Conservation (phyloP, 1,140 invertebrate species). For the Choristoneura fumiferana region DNA sequence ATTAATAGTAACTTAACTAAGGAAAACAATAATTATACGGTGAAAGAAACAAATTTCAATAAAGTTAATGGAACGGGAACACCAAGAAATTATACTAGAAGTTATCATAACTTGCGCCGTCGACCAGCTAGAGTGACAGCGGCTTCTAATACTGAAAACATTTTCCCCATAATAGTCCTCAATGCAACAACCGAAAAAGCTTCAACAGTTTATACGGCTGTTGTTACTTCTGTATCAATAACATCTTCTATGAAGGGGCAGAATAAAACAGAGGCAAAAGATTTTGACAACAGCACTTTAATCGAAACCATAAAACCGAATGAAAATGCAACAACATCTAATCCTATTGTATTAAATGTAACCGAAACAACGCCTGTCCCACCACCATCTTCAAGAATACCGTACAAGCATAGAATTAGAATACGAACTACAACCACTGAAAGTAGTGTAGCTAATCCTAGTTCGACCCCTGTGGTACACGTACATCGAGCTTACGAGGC, state of each 20-base stretch:
- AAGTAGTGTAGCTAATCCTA: constrained; percentile 38
- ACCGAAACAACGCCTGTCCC: constrained; percentile 42
- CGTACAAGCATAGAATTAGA: constrained; percentile 54
- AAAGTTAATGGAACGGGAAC: constrained; percentile 39
- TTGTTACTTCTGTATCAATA: constrained; percentile 77
- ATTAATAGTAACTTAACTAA: constrained; percentile 33
- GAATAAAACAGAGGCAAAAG: constrained; percentile 63
- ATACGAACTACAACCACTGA: constrained; percentile 65
- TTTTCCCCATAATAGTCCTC: constrained; percentile 27
- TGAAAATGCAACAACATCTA: not conserved
- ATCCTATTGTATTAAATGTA: constrained; percentile 38
- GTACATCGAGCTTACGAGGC: constrained; percentile 35
- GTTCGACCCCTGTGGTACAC: constrained; percentile 28
- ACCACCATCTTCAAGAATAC: constrained; percentile 36
- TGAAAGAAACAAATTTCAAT: constrained; percentile 33
- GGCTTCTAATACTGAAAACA: constrained; percentile 53
- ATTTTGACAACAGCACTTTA: constrained; percentile 44
- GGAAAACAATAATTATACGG: constrained; percentile 30
- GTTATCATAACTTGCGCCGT: constrained; percentile 60
- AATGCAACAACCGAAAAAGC: constrained; percentile 64
- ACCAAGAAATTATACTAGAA: constrained; percentile 58
- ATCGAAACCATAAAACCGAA: constrained; percentile 15
- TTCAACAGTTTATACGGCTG: constrained; percentile 73
- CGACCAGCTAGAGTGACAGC: constrained; percentile 54
- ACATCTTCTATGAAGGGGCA: constrained; percentile 72